These are phyloP conservation scores for Nanorana parkeri DNA, from an alignment of 2,113 vertebrate species.

Conservation along the genomic window DNA sequence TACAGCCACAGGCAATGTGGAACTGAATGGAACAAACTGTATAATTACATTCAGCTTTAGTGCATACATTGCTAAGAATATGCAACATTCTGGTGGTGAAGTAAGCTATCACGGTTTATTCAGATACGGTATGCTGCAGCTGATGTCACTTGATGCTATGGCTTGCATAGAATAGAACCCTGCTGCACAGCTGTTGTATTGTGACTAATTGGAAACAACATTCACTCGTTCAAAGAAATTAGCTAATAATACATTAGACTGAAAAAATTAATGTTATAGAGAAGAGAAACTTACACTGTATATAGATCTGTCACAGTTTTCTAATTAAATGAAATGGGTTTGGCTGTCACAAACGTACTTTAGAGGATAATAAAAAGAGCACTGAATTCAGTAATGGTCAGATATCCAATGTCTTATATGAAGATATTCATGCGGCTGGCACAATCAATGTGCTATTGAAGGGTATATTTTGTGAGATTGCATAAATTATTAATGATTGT, in stretches of 20 bases:
- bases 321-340: background rate
- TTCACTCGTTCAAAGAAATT: background rate
- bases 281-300: background rate
- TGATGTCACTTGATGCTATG: background rate
- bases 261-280: background rate
- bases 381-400: background rate
- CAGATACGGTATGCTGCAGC: background rate
- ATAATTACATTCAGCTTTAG: no score
- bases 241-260: background rate
- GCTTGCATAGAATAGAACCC: background rate
- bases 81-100: no score
- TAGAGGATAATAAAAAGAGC: background rate
- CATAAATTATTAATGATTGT: no score
- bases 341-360: background rate
- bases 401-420: background rate
- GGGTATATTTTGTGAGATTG: background rate
- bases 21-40: no score
- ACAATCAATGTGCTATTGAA: background rate
- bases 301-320: background rate
- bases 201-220: background rate
- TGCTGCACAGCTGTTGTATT: background rate
- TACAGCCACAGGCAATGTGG: no score
- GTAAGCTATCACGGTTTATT: background rate
- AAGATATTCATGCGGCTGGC: background rate
- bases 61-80: no score